Conservation (phyloP, 2,113 vertebrate genomes). For the Tetraodon nigroviridis region DNA sequence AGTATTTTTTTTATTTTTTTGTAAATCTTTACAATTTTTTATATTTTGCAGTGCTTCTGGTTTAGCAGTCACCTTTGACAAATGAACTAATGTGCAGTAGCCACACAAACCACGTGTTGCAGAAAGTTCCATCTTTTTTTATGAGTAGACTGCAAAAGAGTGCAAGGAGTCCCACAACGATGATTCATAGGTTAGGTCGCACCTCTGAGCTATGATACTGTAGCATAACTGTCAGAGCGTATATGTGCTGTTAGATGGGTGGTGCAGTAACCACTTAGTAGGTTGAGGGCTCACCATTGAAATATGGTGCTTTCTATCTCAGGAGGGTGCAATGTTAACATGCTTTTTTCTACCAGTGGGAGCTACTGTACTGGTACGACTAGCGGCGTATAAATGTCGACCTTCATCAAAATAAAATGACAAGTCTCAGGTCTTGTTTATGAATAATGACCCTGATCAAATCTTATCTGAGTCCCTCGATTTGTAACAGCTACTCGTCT, state of each 20-base stretch:
- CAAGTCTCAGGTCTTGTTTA: conserved; percentile 35
- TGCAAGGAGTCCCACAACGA: conserved; percentile 31
- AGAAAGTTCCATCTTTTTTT: conserved; percentile 10
- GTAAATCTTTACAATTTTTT: too few species aligned
- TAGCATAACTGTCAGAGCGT: conserved; percentile 48
- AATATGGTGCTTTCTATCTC: conserved; percentile 29
- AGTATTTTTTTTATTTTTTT: too few species aligned
- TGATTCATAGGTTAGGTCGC: conserved; percentile 45
- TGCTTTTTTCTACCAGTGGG: conserved; percentile 10
- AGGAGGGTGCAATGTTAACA: conserved; percentile 30
- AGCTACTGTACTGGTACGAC: conserved; percentile 24
- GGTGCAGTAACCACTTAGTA: conserved; percentile 33
- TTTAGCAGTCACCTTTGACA: background rate
- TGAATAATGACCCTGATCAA: conserved; percentile 66
- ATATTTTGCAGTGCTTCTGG: background rate
- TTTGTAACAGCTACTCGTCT: conserved; percentile 71
- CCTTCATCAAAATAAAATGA: conserved; percentile 46
- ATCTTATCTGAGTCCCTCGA: conserved; percentile 52
- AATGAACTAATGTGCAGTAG: conserved; percentile 4
- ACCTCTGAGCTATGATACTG: conserved; percentile 47
- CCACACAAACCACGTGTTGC: conserved; percentile 2
- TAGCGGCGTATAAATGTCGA: conserved; percentile 26
- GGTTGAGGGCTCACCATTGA: conserved; percentile 14
- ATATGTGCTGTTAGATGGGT: conserved; percentile 45
- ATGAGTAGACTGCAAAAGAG: conserved; percentile 17